Evolutionary conservation across 2,113 vertebrate genomes (phyloP).

Genomic region (Apteryx owenii): DNA sequence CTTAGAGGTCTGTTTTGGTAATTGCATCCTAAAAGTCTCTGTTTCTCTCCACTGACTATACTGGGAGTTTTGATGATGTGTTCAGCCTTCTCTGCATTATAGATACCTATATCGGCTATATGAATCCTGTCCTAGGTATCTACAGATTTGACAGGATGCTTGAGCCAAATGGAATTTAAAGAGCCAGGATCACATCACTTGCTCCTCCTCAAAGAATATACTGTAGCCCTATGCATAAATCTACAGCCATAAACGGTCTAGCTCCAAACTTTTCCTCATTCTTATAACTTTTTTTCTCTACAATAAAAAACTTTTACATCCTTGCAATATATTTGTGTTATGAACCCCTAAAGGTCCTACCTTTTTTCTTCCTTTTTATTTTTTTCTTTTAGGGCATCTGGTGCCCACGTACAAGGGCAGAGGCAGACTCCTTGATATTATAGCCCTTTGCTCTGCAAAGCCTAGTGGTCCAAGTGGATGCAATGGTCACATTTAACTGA

Average conservation of each 20-base stretch:
- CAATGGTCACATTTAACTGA: background rate
- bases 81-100: background rate
- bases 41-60: background rate
- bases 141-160: background rate
- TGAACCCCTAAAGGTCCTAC: background rate
- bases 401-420: background rate
- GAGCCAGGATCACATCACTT: background rate
- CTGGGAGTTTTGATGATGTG: background rate
- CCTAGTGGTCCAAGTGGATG: background rate
- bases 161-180: background rate
- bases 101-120: background rate
- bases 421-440: background rate
- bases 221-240: background rate
- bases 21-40: background rate
- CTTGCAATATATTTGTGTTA: background rate
- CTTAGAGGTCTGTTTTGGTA: background rate
- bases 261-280: background rate
- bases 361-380: background rate
- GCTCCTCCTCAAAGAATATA: background rate
- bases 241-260: background rate
- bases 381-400: background rate
- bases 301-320: background rate
- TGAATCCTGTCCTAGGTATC: background rate
- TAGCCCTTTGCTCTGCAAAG: background rate
- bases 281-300: background rate